Percentiles rank a stretch among this genome's conserved stretches.
phyloP scores from a whole-genome alignment of 2,888 invertebrate species.

The Saturnia pavonia region DNA sequence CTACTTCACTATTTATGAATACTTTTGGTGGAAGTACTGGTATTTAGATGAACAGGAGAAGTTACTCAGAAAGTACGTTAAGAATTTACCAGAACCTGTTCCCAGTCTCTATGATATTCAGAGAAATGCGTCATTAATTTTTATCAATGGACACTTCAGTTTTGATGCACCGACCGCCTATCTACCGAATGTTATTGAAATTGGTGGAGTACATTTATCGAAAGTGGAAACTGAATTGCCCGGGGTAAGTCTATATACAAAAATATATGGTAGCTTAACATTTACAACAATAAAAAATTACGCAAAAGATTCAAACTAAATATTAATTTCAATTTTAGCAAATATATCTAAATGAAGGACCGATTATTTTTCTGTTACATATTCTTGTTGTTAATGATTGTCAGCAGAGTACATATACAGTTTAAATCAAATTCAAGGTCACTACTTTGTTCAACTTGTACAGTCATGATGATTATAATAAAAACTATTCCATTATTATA shows the following conservation, averaged over 20 bases:
- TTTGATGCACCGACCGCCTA: constrained; percentile 71
- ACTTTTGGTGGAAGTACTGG: constrained; percentile 64
- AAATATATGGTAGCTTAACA: too few relatives aligned
- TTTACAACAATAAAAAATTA: too few relatives aligned
- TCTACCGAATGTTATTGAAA: constrained; percentile 79
- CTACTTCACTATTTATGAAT: constrained; percentile 66
- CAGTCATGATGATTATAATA: not conserved
- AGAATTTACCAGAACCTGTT: constrained; percentile 55
- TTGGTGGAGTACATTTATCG: constrained; percentile 80
- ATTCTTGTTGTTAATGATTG: too few relatives aligned
- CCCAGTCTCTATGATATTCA: constrained; percentile 68
- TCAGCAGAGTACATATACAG: too few relatives aligned
- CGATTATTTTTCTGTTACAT: too few relatives aligned
- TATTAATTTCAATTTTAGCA: too few relatives aligned
- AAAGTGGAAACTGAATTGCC: constrained; percentile 57
- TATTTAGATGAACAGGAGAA: constrained; percentile 63
- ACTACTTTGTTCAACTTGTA: not conserved
- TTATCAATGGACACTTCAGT: constrained; percentile 78
- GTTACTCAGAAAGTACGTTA: constrained; percentile 60
- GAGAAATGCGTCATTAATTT: constrained; percentile 63
- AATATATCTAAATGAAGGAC: too few relatives aligned
- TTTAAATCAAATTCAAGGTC: not conserved
- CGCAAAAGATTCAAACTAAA: too few relatives aligned
- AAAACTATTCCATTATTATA: not conserved
- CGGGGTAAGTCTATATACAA: constrained; percentile 49